phyloP scores from a whole-genome alignment of 2,888 invertebrate species.

The Alentia gelatinosa region DNA sequence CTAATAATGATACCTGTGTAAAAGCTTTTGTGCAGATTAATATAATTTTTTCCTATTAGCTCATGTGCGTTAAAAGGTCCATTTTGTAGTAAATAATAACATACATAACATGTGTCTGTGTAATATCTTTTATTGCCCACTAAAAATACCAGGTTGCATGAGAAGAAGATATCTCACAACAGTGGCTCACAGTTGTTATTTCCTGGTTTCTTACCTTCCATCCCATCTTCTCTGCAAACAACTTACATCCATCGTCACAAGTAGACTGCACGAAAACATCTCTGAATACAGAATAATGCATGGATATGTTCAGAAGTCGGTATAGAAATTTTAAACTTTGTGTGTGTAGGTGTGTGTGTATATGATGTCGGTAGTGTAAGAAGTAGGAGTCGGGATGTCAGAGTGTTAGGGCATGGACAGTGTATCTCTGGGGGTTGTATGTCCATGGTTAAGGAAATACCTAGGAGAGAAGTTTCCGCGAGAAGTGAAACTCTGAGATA shows the following conservation, averaged over 20 bases:
- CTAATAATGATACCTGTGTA: too few species aligned
- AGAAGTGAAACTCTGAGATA: too few species aligned
- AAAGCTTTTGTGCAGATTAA: not conserved
- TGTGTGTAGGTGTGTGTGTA: not conserved
- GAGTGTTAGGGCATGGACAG: not conserved
- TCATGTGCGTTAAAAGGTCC: not conserved
- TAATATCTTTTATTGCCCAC: not conserved
- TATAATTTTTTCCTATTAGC: not conserved
- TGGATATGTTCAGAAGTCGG: not conserved
- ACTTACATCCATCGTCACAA: not conserved
- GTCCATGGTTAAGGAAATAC: not conserved
- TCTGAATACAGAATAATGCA: not conserved
- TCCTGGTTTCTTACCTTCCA: not conserved
- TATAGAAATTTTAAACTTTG: not conserved
- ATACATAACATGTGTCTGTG: not conserved
- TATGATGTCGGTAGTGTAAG: not conserved
- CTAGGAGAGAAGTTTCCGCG: too few species aligned
- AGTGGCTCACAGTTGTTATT: not conserved
- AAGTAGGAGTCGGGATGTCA: not conserved
- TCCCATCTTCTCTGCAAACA: not conserved
- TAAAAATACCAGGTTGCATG: not conserved
- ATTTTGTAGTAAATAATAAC: not conserved
- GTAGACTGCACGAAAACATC: constrained; percentile 12
- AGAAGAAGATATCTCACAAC: not conserved
- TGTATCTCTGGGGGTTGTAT: not conserved